Evolutionary conservation across 1,140 invertebrate genomes (phyloP), one percentile per base, ranked within the genome.

Genomic region (Sipha flava): DNA sequence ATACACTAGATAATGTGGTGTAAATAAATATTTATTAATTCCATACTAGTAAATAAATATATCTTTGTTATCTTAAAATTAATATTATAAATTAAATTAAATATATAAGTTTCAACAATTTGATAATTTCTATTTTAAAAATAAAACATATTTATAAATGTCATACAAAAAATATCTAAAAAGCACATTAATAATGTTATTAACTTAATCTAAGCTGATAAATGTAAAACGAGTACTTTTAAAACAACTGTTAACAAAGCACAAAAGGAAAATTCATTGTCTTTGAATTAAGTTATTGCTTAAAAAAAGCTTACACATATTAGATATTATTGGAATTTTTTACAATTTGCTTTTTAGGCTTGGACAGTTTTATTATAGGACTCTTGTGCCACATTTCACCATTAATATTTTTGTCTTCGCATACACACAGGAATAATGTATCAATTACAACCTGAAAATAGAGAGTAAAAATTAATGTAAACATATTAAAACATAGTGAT

Each of bases 391-490:
- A 77, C 73, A 77, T 77, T 59, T 84, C 82, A 7, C 82, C 81
- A 68, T 84, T 83, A 68, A 84, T 82, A 31, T 82, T 81, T 79
- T 82, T 79, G 81, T 95, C 95, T 85, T 96, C 95, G 87, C 96
- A 95, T 83, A 98, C 94, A 85, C 96, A 98, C 45, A 98, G 86
- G 86, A 98, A 95, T 31, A 98, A 86, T 0, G 96, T 96, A 85
- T 98, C 96, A 14, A 98, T 94, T 1, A 96, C 92, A 90, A 97
- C 97, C 95, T 98, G 83, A 18, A 87, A 87, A 81, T 52, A 80
- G 68, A 73, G 79, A 43, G 64, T 10, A 37, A 43, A 29, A 29
- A 45, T 29, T 21, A 72, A 29, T 9, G 18, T 73, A 57, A 57
- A 77, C 34, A 40, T 37, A 29, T 77, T 7, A 23, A 23, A 73